Conservation (phyloP, 2,888 invertebrate genomes). For the Plebejus argus region DNA sequence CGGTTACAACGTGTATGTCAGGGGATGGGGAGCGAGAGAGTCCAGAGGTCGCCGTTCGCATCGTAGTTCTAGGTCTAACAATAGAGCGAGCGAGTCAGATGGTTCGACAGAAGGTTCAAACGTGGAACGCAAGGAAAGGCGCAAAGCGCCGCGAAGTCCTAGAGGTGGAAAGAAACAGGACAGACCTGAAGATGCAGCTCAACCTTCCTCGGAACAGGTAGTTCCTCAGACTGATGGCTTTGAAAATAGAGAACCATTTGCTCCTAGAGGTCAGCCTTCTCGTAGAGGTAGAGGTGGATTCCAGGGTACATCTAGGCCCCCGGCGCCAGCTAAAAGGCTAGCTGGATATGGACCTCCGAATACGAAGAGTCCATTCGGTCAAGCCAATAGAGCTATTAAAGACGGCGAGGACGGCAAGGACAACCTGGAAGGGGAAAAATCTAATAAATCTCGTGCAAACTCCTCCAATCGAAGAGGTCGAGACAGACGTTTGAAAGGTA, state of each 20-base stretch:
- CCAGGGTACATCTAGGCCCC: slow-evolving; percentile 68
- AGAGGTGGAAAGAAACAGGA: slow-evolving; percentile 83
- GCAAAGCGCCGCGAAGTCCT: slow-evolving; percentile 76
- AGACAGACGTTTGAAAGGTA: slow-evolving; percentile 65
- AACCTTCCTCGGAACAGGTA: slow-evolving; percentile 51
- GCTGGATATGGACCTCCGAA: slow-evolving; percentile 91
- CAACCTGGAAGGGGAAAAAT: slow-evolving; percentile 80
- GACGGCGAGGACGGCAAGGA: slow-evolving; percentile 68
- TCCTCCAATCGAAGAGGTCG: slow-evolving; percentile 82
- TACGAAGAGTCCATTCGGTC: slow-evolving; percentile 87
- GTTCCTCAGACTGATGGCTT: slow-evolving; percentile 54
- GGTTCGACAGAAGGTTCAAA: slow-evolving; percentile 86
- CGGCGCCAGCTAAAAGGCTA: slow-evolving; percentile 82
- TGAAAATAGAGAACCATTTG: slow-evolving; percentile 86
- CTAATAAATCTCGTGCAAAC: slow-evolving; percentile 83
- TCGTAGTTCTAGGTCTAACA: slow-evolving; percentile 72
- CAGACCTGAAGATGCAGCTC: slow-evolving; percentile 75
- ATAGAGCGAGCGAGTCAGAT: slow-evolving; percentile 85
- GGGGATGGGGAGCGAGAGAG: slow-evolving; percentile 74
- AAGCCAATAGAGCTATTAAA: slow-evolving; percentile 68
- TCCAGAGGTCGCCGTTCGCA: slow-evolving; percentile 75
- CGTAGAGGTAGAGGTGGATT: slow-evolving; percentile 88
- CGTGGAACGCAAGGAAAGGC: slow-evolving; percentile 76
- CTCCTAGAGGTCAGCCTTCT: slow-evolving; percentile 94
- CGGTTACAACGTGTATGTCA: slow-evolving; percentile 70